Evolutionary conservation across 2,113 vertebrate genomes (phyloP).

Genomic region (Brachyhypopomus gauderio): DNA sequence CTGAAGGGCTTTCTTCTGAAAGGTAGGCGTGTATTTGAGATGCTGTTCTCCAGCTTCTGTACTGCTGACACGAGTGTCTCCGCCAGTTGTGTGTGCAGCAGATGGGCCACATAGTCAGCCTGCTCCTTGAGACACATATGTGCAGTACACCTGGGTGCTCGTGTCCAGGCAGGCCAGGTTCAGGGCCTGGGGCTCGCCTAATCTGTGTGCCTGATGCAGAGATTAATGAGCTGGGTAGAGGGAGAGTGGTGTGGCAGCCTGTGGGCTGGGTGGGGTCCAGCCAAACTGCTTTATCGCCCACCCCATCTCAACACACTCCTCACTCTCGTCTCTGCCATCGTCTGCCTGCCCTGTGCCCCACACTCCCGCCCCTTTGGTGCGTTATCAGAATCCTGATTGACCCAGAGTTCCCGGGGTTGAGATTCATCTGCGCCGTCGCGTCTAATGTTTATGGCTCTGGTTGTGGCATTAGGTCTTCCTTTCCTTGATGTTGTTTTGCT

Average conservation of each 20-base stretch:
- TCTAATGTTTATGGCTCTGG: neutral
- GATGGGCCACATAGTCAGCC: too few relatives aligned
- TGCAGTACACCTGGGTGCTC: constrained; percentile 8
- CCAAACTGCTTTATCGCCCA: neutral
- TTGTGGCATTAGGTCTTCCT: constrained; percentile 7
- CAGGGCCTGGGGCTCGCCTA: constrained; percentile 62
- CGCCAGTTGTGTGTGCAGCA: too few relatives aligned
- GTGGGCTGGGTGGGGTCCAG: constrained; percentile 42
- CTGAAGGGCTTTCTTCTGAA: too few relatives aligned
- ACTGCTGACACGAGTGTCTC: too few relatives aligned
- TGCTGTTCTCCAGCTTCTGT: too few relatives aligned
- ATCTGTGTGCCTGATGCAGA: constrained; percentile 57
- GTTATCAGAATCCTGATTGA: neutral
- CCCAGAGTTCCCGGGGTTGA: neutral
- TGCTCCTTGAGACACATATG: too few relatives aligned
- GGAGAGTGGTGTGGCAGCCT: constrained; percentile 33
- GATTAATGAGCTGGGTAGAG: constrained; percentile 56
- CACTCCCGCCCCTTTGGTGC: constrained; percentile 9
- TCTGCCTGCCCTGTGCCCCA: neutral
- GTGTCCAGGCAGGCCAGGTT: constrained; percentile 59
- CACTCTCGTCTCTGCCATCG: constrained; percentile 41
- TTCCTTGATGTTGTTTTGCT: neutral
- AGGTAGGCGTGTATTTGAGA: too few relatives aligned
- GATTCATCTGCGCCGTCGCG: neutral
- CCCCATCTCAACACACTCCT: constrained; percentile 1